Percentiles rank a stretch among this genome's conserved stretches.
Conservation (phyloP, 2,888 invertebrate genomes). For the Cheilosia vulpina region DNA sequence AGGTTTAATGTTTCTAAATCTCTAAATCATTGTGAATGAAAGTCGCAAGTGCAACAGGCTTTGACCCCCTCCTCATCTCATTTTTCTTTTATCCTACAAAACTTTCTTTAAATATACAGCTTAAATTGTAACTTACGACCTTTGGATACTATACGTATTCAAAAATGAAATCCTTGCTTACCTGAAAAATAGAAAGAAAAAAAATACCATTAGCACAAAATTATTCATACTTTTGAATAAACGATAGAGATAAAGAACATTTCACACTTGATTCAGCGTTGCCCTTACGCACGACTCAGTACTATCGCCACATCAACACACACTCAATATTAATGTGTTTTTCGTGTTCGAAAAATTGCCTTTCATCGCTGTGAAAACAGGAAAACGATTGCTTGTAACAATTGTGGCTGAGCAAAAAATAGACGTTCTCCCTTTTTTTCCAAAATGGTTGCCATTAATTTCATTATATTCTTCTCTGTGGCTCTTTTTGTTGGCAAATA, state of each 20-base stretch:
- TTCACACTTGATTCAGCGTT: conserved; percentile 22
- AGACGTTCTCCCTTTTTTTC: not conserved
- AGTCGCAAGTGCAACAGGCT: no score
- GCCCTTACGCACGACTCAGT: conserved; percentile 3
- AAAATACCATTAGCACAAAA: conserved; percentile 16
- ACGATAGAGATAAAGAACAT: conserved; percentile 23
- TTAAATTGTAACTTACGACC: conserved; percentile 31
- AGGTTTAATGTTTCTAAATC: no score
- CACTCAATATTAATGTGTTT: conserved; percentile 60
- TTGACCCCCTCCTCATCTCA: no score
- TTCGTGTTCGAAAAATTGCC: conserved; percentile 53
- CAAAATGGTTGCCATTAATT: conserved; percentile 50
- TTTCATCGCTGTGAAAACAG: conserved; percentile 28
- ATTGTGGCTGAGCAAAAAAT: conserved; percentile 22
- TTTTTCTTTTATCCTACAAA: no score
- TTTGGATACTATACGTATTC: not conserved
- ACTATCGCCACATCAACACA: conserved; percentile 28
- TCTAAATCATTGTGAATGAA: no score
- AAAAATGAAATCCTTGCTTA: conserved; percentile 36
- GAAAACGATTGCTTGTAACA: conserved; percentile 26
- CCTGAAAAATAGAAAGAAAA: conserved; percentile 60
- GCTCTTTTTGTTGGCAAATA: not conserved
- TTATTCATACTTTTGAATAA: conserved; percentile 21
- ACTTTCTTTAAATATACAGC: not conserved
- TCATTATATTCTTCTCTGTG: conserved; percentile 9